Conservation (phyloP, 2,888 invertebrate genomes). For the Branchellion lobata region DNA sequence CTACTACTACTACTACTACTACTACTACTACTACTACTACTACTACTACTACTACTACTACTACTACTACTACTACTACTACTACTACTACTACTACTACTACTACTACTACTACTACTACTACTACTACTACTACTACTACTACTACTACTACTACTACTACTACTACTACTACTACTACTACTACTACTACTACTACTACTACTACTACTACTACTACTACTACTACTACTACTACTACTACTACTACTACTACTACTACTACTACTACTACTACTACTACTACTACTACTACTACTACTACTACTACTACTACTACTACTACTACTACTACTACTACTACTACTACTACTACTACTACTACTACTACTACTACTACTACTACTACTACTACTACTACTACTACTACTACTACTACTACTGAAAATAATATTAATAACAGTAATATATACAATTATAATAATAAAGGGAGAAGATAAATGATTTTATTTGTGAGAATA, state of each 20-base stretch:
- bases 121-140: slow-evolving; percentile 45
- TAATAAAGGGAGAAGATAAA: too few relatives aligned
- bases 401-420: slow-evolving; percentile 25
- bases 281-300: slow-evolving; percentile 42
- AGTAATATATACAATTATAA: not conserved
- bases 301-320: slow-evolving; percentile 27
- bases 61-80: too few relatives aligned
- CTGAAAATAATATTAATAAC: not conserved
- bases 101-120: slow-evolving; percentile 45
- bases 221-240: slow-evolving; percentile 43
- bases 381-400: slow-evolving; percentile 25
- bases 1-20: not conserved
- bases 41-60: too few relatives aligned
- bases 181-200: slow-evolving; percentile 45
- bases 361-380: slow-evolving; percentile 27
- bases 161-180: slow-evolving; percentile 44
- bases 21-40: too few relatives aligned
- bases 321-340: slow-evolving; percentile 25
- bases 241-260: slow-evolving; percentile 45
- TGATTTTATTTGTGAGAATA: too few relatives aligned
- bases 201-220: slow-evolving; percentile 45
- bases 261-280: slow-evolving; percentile 45
- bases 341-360: slow-evolving; percentile 25
- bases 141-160: slow-evolving; percentile 44
- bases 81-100: slow-evolving; percentile 43